phyloP scores from a whole-genome alignment of 1,140 invertebrate species.

The Cotesia typhae region DNA sequence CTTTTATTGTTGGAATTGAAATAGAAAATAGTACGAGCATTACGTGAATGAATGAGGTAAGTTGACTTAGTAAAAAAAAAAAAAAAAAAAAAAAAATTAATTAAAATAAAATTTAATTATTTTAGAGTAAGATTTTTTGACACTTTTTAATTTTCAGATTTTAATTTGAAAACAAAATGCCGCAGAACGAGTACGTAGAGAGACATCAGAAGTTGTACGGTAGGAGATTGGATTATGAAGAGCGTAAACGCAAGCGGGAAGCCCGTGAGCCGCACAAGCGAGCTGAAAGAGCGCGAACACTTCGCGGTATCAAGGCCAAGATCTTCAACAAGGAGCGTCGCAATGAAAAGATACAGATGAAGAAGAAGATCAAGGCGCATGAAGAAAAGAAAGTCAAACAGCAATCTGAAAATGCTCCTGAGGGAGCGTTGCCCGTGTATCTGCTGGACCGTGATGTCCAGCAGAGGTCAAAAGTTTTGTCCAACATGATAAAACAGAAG shows the following conservation, averaged over 20 bases:
- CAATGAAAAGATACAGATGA: slow-evolving; percentile 99
- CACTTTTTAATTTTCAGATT: not conserved
- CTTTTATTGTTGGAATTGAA: not conserved
- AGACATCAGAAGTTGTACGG: slow-evolving; percentile 96
- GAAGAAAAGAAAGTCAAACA: slow-evolving; percentile 91
- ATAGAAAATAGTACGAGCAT: not conserved
- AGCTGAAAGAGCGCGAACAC: slow-evolving; percentile 87
- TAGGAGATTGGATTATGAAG: slow-evolving; percentile 96
- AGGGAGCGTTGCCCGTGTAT: slow-evolving; percentile 96
- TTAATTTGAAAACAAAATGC: slow-evolving; percentile 75
- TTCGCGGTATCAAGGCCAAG: slow-evolving; percentile 97
- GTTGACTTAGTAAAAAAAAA: slow-evolving; percentile 31
- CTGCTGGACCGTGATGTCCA: slow-evolving; percentile 96
- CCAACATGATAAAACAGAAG: slow-evolving; percentile 99
- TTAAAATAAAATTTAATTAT: too few relatives aligned
- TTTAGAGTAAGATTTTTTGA: too few relatives aligned
- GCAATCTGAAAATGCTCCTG: slow-evolving; percentile 81
- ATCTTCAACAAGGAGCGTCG: slow-evolving; percentile 96
- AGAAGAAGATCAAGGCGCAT: slow-evolving; percentile 95
- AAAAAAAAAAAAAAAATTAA: not conserved
- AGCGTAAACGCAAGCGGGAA: slow-evolving; percentile 94
- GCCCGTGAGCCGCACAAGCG: slow-evolving; percentile 91
- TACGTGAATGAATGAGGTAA: slow-evolving; percentile 29
- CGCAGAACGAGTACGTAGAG: slow-evolving; percentile 99
- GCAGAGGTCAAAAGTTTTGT: slow-evolving; percentile 91